These are phyloP conservation scores for Vombatus ursinus DNA, from an alignment of 2,113 vertebrate genomes.

Conservation along the genomic window DNA sequence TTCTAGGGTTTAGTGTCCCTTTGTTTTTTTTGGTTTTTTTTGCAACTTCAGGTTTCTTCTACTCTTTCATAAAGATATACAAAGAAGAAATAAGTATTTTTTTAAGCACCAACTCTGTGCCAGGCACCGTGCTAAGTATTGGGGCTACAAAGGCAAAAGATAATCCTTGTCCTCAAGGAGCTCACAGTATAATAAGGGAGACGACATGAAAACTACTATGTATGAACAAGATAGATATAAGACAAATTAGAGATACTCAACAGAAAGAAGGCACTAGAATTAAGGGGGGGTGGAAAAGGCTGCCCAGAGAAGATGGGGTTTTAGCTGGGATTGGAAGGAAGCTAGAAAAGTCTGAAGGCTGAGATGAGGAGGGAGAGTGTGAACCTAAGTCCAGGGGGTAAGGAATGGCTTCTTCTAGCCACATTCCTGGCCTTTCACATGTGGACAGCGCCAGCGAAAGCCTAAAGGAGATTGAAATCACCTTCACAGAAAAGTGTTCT, in stretches of 20 bases:
- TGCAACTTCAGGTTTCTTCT: not conserved
- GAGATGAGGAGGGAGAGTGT: not conserved
- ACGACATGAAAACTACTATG: not conserved
- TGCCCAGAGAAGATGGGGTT: not conserved
- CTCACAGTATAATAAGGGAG: not conserved
- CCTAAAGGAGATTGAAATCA: not conserved
- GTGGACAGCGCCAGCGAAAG: not conserved
- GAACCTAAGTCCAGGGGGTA: not conserved
- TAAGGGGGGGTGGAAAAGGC: not conserved
- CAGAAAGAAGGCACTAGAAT: not conserved
- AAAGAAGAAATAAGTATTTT: not conserved
- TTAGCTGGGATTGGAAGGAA: not conserved
- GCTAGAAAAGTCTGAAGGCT: not conserved
- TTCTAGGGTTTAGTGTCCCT: not conserved
- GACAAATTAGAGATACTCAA: not conserved
- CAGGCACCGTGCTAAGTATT: not conserved
- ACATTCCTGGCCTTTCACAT: not conserved
- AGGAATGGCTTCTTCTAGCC: not conserved
- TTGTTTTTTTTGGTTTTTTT: no score
- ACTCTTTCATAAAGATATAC: not conserved
- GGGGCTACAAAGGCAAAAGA: not conserved
- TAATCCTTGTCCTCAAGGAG: not conserved
- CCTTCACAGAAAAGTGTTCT: not conserved
- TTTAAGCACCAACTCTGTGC: not conserved
- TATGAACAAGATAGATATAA: not conserved